phyloP scores from a whole-genome alignment of 2,888 invertebrate genomes.

The Metacarcinus magister region DNA sequence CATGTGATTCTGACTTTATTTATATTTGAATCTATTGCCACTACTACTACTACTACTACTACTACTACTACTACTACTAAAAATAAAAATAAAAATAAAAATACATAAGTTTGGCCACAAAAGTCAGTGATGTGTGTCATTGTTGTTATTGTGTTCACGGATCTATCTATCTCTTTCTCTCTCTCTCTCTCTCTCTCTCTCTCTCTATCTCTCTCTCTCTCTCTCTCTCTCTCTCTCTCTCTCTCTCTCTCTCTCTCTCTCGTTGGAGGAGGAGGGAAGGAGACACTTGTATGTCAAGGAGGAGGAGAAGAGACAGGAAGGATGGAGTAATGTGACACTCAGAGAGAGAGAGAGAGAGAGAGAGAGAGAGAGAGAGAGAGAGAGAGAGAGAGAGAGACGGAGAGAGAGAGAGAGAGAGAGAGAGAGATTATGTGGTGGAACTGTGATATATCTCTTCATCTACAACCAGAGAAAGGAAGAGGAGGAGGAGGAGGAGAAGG shows the following conservation, averaged over 20 bases:
- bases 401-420: background rate
- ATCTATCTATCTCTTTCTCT: too few species aligned
- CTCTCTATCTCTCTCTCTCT: too few species aligned
- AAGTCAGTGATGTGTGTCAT: too few species aligned
- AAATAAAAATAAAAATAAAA: too few species aligned
- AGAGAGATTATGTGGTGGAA: background rate
- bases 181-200: too few species aligned
- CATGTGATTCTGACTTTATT: too few species aligned
- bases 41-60: too few species aligned
- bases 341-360: constrained; percentile 13
- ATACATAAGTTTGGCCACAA: too few species aligned
- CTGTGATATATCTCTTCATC: background rate
- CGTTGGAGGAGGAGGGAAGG: background rate
- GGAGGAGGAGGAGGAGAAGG: background rate
- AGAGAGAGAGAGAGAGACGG: constrained; percentile 9
- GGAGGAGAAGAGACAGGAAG: background rate
- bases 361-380: constrained; percentile 31
- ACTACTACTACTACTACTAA: too few species aligned
- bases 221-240: background rate
- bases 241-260: too few species aligned
- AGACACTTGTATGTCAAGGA: background rate
- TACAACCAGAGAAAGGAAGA: background rate
- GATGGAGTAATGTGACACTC: background rate
- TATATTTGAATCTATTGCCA: too few species aligned
- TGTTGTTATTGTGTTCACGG: too few species aligned